Evolutionary conservation across 2,888 invertebrate genomes (phyloP), one percentile per base, ranked within the genome.

Genomic region (Rhagonycha fulva): DNA sequence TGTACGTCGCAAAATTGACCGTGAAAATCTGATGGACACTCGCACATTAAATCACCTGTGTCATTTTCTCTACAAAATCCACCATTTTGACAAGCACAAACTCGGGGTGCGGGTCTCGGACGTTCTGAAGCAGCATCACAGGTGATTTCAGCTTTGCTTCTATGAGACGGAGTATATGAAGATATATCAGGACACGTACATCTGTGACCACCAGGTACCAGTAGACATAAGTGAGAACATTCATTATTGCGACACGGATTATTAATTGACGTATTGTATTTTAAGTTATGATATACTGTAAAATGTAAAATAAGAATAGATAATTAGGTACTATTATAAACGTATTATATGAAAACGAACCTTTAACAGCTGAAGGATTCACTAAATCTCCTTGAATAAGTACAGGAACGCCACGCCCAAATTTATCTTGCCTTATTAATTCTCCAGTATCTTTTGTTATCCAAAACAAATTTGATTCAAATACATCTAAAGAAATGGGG

Each of bases 391-490:
- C 93, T 78, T 96, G 94, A 23, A 99, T 90, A 1, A 93, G 90
- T 68, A 95, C 94, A 62, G 96, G 95, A 78, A 98, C 96, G 11
- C 98, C 98, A 70, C 98, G 90, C 0, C 99, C 99, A 88, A 99
- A 99, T 89, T 99, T 99, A 87, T 99, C 98, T 87, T 98, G 97
- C 24, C 92, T 91, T 69, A 96, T 90, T 7, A 99, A 89, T 84
- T 97, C 96, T 0, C 98, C 98, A 0, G 94, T 93, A 83, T 96
- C 95, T 74, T 94, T 91, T 0, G 98, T 96, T n/a, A 96, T 92
- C 98, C 98, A 99, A 88, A 94, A 99, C 81, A 99, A 86, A 77
- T 93, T 92, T 28, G 95, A 96, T 88, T 98, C 98, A 88, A 99
- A 99, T 14, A 99, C 94, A 86, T 99, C 99, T 81, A 99, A 84